Evolutionary conservation across 2,888 invertebrate species (phyloP).

Genomic region (Cephonodes hylas): DNA sequence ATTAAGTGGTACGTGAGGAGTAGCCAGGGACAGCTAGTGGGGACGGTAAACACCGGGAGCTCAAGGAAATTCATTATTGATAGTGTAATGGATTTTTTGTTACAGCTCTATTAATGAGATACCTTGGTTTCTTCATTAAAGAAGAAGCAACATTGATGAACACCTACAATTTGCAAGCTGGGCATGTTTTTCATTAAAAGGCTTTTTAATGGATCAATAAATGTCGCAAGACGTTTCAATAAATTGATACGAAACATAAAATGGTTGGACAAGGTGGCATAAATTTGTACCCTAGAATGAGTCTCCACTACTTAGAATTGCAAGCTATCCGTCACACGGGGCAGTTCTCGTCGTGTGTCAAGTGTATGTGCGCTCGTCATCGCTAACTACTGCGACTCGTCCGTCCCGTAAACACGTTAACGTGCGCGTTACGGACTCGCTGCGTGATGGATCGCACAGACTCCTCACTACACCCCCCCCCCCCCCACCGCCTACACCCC

Average conservation of each 20-base stretch:
- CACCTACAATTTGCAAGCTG: no score
- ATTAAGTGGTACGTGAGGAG: constrained; percentile 5
- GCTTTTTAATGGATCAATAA: no score
- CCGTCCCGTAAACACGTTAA: not conserved
- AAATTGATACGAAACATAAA: no score
- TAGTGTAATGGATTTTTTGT: not conserved
- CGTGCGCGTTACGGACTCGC: not conserved
- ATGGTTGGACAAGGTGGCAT: no score
- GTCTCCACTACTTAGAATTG: no score
- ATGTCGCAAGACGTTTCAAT: no score
- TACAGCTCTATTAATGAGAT: not conserved
- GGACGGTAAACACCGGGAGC: not conserved
- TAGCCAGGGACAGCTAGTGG: not conserved
- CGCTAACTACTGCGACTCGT: not conserved
- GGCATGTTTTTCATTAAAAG: no score
- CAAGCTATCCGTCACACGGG: not conserved
- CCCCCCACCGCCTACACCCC: not conserved
- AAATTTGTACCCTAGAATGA: no score
- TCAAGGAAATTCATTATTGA: not conserved
- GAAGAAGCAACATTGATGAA: no score
- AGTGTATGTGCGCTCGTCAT: not conserved
- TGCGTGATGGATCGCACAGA: constrained; percentile 2
- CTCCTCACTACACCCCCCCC: not conserved
- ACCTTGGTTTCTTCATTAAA: no score
- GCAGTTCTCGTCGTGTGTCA: no score